These are phyloP conservation scores for Harmothoe impar DNA, from an alignment of 2,888 invertebrate species.

Conservation along the genomic window DNA sequence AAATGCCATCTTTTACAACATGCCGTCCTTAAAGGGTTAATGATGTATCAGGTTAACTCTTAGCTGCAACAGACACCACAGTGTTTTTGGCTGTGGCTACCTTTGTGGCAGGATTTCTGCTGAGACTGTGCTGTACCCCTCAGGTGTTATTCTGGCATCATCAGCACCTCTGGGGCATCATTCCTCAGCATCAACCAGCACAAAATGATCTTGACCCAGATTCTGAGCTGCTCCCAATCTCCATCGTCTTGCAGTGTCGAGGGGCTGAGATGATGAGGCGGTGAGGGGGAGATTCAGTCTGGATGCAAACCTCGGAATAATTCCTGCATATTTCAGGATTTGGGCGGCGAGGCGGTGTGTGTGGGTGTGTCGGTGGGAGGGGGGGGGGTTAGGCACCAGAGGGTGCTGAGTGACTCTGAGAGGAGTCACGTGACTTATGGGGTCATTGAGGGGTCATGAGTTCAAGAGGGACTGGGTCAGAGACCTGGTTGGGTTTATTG, in stretches of 20 bases:
- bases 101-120: no score
- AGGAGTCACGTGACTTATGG: not conserved
- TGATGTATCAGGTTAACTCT: slow-evolving; percentile 18
- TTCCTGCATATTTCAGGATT: slow-evolving; percentile 16
- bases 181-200: no score
- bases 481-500: not conserved
- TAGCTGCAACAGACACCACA: no score
- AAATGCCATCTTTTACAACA: no score
- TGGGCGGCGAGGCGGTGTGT: not conserved
- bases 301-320: not conserved
- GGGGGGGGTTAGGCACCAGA: not conserved
- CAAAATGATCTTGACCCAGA: not conserved
- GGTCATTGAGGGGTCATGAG: not conserved
- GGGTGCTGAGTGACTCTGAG: not conserved
- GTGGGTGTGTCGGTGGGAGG: not conserved
- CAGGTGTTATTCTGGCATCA: no score
- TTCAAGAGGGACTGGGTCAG: not conserved
- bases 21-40: no score
- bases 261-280: not conserved
- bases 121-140: no score
- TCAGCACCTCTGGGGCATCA: no score
- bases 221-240: slow-evolving; percentile 15
- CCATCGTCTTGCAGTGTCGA: not conserved
- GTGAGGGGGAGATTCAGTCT: no score
- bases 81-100: no score